Evolutionary conservation across 2,797 vertebrate genomes (phyloP).

Genomic region (Harpagifer antarcticus): DNA sequence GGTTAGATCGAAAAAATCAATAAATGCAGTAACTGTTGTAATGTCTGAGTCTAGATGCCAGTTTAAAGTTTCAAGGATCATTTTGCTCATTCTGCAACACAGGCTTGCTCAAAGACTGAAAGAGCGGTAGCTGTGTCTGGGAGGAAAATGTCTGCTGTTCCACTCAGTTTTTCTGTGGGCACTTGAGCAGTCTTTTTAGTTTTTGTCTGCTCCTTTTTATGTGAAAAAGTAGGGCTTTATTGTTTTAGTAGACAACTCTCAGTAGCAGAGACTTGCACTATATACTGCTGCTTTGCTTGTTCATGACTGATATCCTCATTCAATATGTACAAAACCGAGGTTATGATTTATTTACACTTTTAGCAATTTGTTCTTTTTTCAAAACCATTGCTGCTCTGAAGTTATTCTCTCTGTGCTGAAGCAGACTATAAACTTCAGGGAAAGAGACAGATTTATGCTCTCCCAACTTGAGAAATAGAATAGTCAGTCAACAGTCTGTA

Average conservation of each 20-base stretch:
- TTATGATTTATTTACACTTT: conserved; percentile 70
- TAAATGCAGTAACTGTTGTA: neutral
- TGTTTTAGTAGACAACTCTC: conserved; percentile 37
- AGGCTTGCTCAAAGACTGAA: neutral
- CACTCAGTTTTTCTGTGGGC: conserved; percentile 27
- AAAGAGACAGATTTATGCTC: conserved; percentile 23
- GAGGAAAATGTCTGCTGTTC: conserved; percentile 20
- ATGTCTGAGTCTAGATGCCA: conserved; percentile 7
- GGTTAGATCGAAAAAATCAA: neutral
- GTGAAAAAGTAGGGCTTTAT: conserved; percentile 47
- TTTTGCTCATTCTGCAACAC: no score
- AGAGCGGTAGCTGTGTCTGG: conserved; percentile 13
- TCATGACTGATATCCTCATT: conserved; percentile 64
- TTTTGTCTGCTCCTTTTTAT: conserved; percentile 44
- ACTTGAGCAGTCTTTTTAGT: conserved; percentile 28
- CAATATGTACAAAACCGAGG: conserved; percentile 54
- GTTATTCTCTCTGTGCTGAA: conserved; percentile 40
- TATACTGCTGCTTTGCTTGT: conserved; percentile 33
- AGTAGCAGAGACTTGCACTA: conserved; percentile 21
- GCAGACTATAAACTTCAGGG: conserved; percentile 36
- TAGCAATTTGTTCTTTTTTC: conserved; percentile 33
- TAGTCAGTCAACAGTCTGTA: conserved; percentile 25
- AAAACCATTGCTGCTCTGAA: conserved; percentile 21
- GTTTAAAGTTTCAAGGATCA: neutral
- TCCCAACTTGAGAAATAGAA: conserved; percentile 33